These are phyloP conservation scores for Fragum sueziense DNA, from an alignment of 2,888 invertebrate species.

Conservation along the genomic window DNA sequence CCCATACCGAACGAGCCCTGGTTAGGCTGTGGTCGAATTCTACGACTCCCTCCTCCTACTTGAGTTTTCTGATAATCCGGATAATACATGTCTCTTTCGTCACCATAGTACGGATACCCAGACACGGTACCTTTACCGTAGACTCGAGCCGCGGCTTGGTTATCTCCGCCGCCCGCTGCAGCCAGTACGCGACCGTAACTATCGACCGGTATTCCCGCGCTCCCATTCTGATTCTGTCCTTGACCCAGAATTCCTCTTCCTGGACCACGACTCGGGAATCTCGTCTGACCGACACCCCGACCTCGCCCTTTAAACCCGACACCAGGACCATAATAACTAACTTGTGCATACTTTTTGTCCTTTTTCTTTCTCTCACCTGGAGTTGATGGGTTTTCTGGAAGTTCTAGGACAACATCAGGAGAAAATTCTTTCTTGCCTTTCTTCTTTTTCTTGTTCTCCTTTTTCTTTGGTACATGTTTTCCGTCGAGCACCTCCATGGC, in stretches of 20 bases:
- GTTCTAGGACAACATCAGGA: conserved; percentile 44
- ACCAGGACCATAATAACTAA: conserved; percentile 42
- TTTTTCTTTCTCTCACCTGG: conserved; percentile 23
- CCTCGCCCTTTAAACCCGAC: conserved; percentile 23
- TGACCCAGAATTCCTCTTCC: background rate
- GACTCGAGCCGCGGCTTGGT: conserved; percentile 4
- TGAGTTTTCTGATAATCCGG: conserved; percentile 6
- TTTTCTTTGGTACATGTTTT: conserved; percentile 27
- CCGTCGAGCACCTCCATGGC: conserved; percentile 56
- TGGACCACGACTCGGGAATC: background rate
- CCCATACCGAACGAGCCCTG: conserved; percentile 42
- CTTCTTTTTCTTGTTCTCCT: conserved; percentile 43
- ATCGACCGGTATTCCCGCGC: background rate
- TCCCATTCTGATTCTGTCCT: conserved; percentile 1
- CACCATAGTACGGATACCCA: conserved; percentile 52
- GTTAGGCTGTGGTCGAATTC: conserved; percentile 19
- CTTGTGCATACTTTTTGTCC: conserved; percentile 28
- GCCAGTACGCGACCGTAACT: conserved; percentile 27
- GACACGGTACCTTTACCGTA: conserved; percentile 44
- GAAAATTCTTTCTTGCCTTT: conserved; percentile 36
- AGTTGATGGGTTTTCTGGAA: conserved; percentile 38
- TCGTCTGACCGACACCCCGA: background rate
- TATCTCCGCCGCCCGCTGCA: background rate
- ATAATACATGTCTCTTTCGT: conserved; percentile 53
- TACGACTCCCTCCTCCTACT: conserved; percentile 9